Evolutionary conservation across 1,140 invertebrate species (phyloP), one percentile per base, ranked within the genome.

Genomic region (Cyclargus thomasi): DNA sequence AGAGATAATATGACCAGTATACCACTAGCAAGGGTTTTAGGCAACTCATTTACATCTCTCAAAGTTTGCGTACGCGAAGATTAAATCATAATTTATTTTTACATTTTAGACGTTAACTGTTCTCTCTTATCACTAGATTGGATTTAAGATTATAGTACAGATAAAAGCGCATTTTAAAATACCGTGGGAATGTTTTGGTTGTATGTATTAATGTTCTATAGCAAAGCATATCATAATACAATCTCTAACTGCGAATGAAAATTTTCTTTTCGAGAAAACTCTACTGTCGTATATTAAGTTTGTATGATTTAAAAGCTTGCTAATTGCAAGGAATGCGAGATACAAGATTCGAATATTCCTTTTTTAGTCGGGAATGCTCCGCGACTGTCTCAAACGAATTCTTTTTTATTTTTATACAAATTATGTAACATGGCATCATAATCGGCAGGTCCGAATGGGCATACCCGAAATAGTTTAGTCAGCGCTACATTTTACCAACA

Each of bases 401-500:
- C 14, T 47, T 47, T 47, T 39, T 47, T 35, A 35, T 35, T 47
- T 47, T 47, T 14, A 47, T 47, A 47, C 39, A 3, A 53, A 53
- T 65, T 53, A 65, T 53, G 64, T 53, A 53, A 65, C 36, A 53
- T 47, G 39, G 63, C 8, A 47, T 47, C 39, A 47, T 47, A 47
- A 47, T 47, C 39, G 39, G 39, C 14, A 47, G 39, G 18, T 22
- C 20, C 64, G 67, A 68, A 73, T 64, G 72, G 65, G 47, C 67
- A 73, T 69, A 59, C 70, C 70, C 70, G 68, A 69, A 75, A 75
- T 77, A 73, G 70, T 76, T 72, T 36, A 67, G 64, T 75, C 73
- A 73, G 69, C 75, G 70, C 79, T 72, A 77, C 76, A 63, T 82
- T 80, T 76, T 72, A 73, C 74, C 69, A 75, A 79, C 76, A 74